phyloP scores from a whole-genome alignment of 2,113 vertebrate species.

The Leuciscus idus region DNA sequence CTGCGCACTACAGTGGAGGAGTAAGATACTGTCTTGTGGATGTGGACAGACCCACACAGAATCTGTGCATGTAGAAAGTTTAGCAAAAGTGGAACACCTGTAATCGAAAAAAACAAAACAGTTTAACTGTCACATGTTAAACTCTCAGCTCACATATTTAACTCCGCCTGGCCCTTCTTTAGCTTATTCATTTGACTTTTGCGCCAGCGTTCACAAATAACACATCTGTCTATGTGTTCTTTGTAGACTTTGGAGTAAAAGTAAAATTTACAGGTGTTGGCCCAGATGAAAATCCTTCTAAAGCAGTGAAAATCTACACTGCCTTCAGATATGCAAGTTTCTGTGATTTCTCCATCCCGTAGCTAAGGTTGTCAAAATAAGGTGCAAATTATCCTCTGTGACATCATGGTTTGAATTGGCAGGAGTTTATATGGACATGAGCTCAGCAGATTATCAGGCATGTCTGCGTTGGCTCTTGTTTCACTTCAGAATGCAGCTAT shows the following conservation, averaged over 20 bases:
- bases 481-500: conserved; percentile 3
- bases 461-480: background rate
- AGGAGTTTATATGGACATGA: conserved; percentile 53
- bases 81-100: background rate
- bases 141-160: background rate
- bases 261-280: background rate
- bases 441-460: background rate
- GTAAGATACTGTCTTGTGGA: conserved; percentile 75
- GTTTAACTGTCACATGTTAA: background rate
- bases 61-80: background rate
- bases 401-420: conserved; percentile 33
- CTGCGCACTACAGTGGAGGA: conserved; percentile 89
- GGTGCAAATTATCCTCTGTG: background rate
- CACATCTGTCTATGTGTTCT: background rate
- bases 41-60: background rate
- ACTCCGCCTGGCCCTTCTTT: too few species aligned
- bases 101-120: background rate
- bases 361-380: background rate
- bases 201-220: too few species aligned
- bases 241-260: background rate
- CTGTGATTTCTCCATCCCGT: conserved; percentile 2
- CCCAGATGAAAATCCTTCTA: background rate
- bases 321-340: background rate
- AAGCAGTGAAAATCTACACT: background rate
- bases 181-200: too few species aligned